Evolutionary conservation across 2,113 vertebrate species (phyloP), one percentile per base, ranked within the genome.

Genomic region (Callocephalon fimbriatum): DNA sequence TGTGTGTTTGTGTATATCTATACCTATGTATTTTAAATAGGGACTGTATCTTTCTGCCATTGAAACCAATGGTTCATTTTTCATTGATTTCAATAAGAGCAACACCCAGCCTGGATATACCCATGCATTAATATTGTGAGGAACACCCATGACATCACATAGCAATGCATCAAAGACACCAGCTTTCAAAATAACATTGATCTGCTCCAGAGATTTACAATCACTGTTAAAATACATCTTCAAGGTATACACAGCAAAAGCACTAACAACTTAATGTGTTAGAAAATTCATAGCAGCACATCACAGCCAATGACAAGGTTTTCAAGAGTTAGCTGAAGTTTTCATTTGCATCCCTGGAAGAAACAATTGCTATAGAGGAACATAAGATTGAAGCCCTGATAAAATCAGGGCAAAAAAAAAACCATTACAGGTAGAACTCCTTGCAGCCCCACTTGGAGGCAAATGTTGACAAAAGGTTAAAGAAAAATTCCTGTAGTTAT

Each of bases 251-350:
- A 5, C 56, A 66, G 56, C 23, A 29, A 79, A 45, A 59, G 68
- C 47, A n/a, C 61, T 14, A 70, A 75, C 44, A 75, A 26, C 61
- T 80, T 75, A 5, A 54, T 3, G 7, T 1, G 0, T 32, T n/a
- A 22, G 44, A 48, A 66, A 48, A 76, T 17, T 20, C n/a, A 78
- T 13, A 29, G 31, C 48, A 44, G 26, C 0, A 0, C 2, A 6
- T 26, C 48, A n/a, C 22, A 58, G 54, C 29, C 53, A 74, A 22
- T 2, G 4, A 62, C 5, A 19, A 50, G 18, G 44, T 29, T 70
- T 27, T n/a, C 89, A 38, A 11, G 74, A 66, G 31, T 37, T 48
- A 15, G 9, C n/a, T 17, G 12, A 83, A 32, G 61, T 54, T 67
- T 58, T 40, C 21, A 5, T 87, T n/a, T 19, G 71, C 40, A 29